Evolutionary conservation across 2,113 vertebrate genomes (phyloP), one percentile per base, ranked within the genome.

Genomic region (Cheilinus undulatus): DNA sequence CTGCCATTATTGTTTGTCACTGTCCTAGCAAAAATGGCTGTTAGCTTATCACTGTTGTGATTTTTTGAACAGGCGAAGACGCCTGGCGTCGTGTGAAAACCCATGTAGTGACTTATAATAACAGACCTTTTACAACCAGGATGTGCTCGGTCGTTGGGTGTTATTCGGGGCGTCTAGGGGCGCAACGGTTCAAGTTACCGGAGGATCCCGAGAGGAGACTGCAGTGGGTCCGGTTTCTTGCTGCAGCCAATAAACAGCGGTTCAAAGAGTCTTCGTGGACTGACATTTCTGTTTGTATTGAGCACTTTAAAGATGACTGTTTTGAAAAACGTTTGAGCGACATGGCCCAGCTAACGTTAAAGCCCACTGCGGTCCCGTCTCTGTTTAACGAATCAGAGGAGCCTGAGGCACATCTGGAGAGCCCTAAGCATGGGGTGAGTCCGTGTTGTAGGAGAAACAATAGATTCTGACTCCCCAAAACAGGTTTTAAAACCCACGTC

Each of bases 141-240:
- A n/a, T n/a, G n/a, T n/a, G n/a, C n/a, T n/a, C n/a, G n/a, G n/a
- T n/a, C 0, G 13, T 65, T 22, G 64, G 77, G 0, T 80, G 77
- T 17, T 12, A 45, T 1, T 76, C 73, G 19, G 11, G 14, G 8
- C 46, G 57, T 40, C 71, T 45, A 49, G 9, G 7, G 14, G 60
- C 49, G n/a, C 42, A 32, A 0, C 69, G 69, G 14, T 85, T 77
- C 28, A 73, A 32, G 49, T 43, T 81, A 53, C 82, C 82, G 7
- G 69, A 73, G 48, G 77, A 84, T 7, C 63, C 82, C 0, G 77
- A 85, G 49, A 61, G 1, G 48, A 63, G 83, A 0, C 79, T 81
- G 23, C 42, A 72, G 32, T 85, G 83, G 83, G 57, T 82, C 0
- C 83, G 78, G 75, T 85, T 82, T 7, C 26, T 82, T 1, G 26